Evolutionary conservation across 37 sponge, comb jelly and placozoan genomes (phyloP), one percentile per base, ranked within the genome.

Genomic region (Aphrocallistes beatrix): DNA sequence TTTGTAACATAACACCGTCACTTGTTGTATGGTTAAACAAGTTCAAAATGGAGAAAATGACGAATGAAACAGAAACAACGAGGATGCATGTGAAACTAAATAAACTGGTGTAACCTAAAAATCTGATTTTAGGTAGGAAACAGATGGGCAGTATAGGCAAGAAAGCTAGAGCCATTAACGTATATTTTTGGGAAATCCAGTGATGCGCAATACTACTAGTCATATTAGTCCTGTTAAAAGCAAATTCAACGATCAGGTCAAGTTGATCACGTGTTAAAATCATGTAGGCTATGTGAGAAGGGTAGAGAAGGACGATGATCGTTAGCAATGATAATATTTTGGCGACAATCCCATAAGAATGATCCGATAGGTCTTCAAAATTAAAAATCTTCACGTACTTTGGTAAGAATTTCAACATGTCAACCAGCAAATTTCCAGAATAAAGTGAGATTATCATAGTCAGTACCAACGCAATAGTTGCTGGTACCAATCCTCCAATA

Each of bases 241-340:
- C 8, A 49, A 37, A 28, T 36, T 36, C 60, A 37, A 81, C 0
- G 6, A 37, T 30, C 38, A 75, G 37, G 6, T 86, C 37, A 38
- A 93, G 91, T 87, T 93, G 93, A 86, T 93, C 93, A 51, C 93
- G 42, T 3, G 93, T 49, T 38, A 83, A 91, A n/a, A 93, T 93
- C 93, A 93, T 93, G 81, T 93, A 93, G 0, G 93, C 91, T 50
- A 93, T 89, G 36, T 91, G 85, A 0, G 88, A 75, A 17, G 91
- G 87, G 32, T 87, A 84, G 39, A 93, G 86, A 1, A 93, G 82
- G 1, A 87, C 38, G 23, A 84, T 83, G n/a, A 93, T 82, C 1
- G 88, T 89, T 45, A 90, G 30, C 51, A 90, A 45, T 25, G 75
- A 60, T 60, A 60, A 13, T 25, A 60, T 30, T 13, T 60, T 60